phyloP scores from a whole-genome alignment of 2,797 vertebrate genomes.

The Helicolenus hilgendorfi region DNA sequence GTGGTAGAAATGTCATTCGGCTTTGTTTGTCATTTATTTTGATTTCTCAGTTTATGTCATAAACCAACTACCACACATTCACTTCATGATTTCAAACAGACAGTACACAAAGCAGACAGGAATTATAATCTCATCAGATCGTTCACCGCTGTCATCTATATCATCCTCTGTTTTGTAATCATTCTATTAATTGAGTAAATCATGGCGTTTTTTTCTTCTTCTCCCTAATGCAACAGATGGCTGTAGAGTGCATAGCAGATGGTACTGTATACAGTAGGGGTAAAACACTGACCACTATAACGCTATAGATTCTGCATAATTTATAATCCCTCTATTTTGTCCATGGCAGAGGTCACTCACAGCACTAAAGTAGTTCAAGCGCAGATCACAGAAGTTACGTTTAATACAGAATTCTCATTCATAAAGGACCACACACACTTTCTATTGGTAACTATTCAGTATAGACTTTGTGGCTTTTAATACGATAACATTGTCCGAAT shows the following conservation, averaged over 20 bases:
- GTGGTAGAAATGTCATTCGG: neutral
- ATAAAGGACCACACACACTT: neutral
- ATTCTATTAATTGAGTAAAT: conserved; percentile 62
- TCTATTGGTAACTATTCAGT: neutral
- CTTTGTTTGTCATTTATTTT: neutral
- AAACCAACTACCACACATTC: neutral
- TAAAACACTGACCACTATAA: neutral
- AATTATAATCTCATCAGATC: conserved; percentile 55
- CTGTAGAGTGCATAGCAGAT: conserved; percentile 55
- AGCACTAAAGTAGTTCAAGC: neutral
- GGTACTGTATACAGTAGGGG: conserved; percentile 2
- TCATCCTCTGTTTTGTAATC: conserved; percentile 37
- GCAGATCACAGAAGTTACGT: neutral
- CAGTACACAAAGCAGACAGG: neutral
- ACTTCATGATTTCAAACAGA: neutral
- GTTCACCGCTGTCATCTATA: conserved; percentile 15
- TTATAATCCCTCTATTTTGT: conserved; percentile 25
- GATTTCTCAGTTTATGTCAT: neutral
- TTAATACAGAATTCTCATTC: neutral
- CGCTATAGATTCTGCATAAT: neutral
- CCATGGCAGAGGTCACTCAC: neutral
- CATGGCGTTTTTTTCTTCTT: conserved; percentile 36
- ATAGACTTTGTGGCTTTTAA: neutral
- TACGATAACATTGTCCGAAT: neutral
- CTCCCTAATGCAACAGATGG: conserved; percentile 47